Evolutionary conservation across 2,888 invertebrate genomes (phyloP), one percentile per base, ranked within the genome.

Genomic region (Diarsia rubi): DNA sequence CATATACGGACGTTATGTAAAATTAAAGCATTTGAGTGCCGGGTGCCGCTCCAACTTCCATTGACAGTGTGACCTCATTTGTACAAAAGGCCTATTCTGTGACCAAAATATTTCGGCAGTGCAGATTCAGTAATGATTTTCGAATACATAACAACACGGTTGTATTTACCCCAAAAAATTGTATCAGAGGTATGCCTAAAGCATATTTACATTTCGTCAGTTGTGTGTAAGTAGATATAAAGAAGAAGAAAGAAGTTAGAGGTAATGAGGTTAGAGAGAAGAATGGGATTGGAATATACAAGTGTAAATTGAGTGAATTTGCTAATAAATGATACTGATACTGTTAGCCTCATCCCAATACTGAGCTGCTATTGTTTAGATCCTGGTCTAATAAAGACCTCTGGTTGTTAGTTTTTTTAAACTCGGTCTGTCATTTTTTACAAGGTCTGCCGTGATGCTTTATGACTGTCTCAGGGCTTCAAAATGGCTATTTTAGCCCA

Each of bases 1-100:
- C 62, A 83, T 70, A 47, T 74, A 64, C 37, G 44, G 88, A 87
- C 73, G 85, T 89, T 90, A 91, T 90, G 88, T 88, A 90, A 91
- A 92, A 92, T 92, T 90, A 89, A 92, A 91, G 88, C 90, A 84
- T 87, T 87, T 84, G 80, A 84, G 83, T 78, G 82, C 79, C 75
- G 86, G 79, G 78, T 80, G 80, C 86, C 83, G 81, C 75, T 80
- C 87, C 87, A 82, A 89, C 84, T 71, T 83, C 81, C 87, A 90
- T 89, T 86, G 90, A 90, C 87, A 86, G 82, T 66, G 77, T 89
- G 88, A 90, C 91, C 91, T 85, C 88, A 87, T 89, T 92, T 75
- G 42, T 3, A 73, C 54, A 37, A 24, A 70, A 75, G 71, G 71
- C 82, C 54, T 91, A 91, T 91, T 91, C 89, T 88, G 86, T 70